Evolutionary conservation across 2,888 invertebrate species (phyloP).

Genomic region (Meteorus cinctellus): DNA sequence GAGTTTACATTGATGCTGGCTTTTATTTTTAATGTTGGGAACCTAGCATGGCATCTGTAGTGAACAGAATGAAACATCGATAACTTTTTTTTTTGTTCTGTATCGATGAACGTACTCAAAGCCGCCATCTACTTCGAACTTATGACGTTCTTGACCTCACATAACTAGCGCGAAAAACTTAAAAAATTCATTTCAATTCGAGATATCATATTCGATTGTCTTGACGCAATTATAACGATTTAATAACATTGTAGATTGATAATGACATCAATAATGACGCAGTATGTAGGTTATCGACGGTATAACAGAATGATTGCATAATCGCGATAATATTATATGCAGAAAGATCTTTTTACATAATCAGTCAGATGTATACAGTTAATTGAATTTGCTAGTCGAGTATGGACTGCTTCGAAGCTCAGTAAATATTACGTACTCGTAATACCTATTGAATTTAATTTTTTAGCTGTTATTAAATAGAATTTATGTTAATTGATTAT

Average conservation of each 20-base stretch:
- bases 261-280: neutral
- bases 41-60: neutral
- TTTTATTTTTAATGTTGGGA: neutral
- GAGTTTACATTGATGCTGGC: neutral
- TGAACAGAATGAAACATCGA: neutral
- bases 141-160: too few species aligned
- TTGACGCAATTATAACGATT: neutral
- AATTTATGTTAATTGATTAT: too few species aligned
- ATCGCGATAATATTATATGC: neutral
- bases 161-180: neutral
- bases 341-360: conserved; percentile 19
- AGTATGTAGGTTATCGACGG: neutral
- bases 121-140: too few species aligned
- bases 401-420: neutral
- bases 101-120: too few species aligned
- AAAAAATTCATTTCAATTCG: neutral
- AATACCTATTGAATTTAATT: too few species aligned
- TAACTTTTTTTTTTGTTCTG: too few species aligned
- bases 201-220: neutral
- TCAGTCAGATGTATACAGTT: conserved; percentile 8
- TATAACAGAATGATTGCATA: neutral
- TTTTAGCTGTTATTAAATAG: too few species aligned
- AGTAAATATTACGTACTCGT: neutral
- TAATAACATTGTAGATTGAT: neutral
- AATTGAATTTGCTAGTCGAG: neutral